Base-by-base conservation (phyloP, 2,797 vertebrate genomes). In the Neostethus bicornis region DNA sequence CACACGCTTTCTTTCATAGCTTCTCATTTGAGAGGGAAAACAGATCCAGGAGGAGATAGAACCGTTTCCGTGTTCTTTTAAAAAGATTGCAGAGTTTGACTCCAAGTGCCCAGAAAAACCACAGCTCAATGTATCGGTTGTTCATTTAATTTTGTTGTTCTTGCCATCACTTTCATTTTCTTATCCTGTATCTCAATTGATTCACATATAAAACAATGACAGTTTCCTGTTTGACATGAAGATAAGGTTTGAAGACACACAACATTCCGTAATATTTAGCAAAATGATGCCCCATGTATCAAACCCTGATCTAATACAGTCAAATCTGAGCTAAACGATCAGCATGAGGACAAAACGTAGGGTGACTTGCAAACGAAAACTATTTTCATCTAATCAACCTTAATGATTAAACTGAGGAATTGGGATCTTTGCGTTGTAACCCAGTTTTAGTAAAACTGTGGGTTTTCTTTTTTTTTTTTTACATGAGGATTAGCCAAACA, bases 321-420 rank as follows among this genome's bases (percentile, higher is more conserved):
- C 84, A 81, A 87, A 57, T 69, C 63, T 83, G 76, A 79, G 73
- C 61, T 0, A 75, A 86, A 84, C 50, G 68, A 58, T 67, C 53
- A 70, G 73, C 64, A 57, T 23, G 29, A 67, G 61, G 48, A 29
- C 57, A 70, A 70, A 67, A 57, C 67, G 76, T 85, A 72, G 79
- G 85, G 67, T 53, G 59, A 73, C 73, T 69, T 19, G 5, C 52
- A 53, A 41, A 49, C 55, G 70, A 77, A 79, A 76, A 67, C 32
- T 77, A 68, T 74, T 51, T 49, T 44, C 61, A 62, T 60, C 52
- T 19, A 81, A 76, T 85, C 49, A 70, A n/a, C 52, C 47, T 41
- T 63, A 71, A 16, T 84, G 75, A 84, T 84, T 79, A 79, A 67
- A 81, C n/a, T n/a, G 74, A 54, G 53, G 77, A 76, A 65, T 81